Base-by-base conservation (phyloP, 2,797 vertebrate species). In the Hypotaenidia philippensis region DNA sequence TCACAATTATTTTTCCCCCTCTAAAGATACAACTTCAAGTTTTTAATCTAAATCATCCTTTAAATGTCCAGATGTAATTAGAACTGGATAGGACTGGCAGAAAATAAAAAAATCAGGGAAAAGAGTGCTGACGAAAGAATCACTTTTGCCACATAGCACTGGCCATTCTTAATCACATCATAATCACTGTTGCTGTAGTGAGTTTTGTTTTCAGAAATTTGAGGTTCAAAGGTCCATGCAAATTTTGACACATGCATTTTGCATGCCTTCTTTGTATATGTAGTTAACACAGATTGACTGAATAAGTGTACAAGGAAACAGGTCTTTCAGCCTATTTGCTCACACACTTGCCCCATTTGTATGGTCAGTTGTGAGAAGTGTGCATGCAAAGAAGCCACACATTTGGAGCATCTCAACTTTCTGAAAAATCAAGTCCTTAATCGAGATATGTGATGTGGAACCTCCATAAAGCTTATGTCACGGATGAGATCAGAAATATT, bases 151-250 rank as follows among this genome's bases (percentile, higher is more conserved):
- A 47, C 47, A 55, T 11, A 57, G 49, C 57, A 34, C 38, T 40
- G 53, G 59, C 45, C 70, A 44, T 19, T 60, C 36, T 41, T 52
- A 25, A 70, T 65, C 27, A 63, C 25, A 36, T 61, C 41, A 34
- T 2, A 81, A 55, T 69, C 34, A 8, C 27, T 65, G 40, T 0
- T 70, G 60, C 83, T 90, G 69, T 36, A 92, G 47, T 19, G 79
- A 60, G 66, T 66, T 92, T 72, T 70, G 27, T 87, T 93, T 89
- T 83, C 83, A 92, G 79, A 93, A 94, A 88, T 78, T 6, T 88
- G 66, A 96, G 76, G 61, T 72, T 80, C 72, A 82, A 53, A 80
- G 55, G 65, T 64, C 76, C n/a, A 52, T 74, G 88, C 45, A 84
- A 44, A 76, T 70, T 80, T 21, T 68, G 65, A 86, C 34, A 88